These are phyloP conservation scores for Ceramica pisi DNA, from an alignment of 2,888 invertebrate genomes.

Conservation along the genomic window DNA sequence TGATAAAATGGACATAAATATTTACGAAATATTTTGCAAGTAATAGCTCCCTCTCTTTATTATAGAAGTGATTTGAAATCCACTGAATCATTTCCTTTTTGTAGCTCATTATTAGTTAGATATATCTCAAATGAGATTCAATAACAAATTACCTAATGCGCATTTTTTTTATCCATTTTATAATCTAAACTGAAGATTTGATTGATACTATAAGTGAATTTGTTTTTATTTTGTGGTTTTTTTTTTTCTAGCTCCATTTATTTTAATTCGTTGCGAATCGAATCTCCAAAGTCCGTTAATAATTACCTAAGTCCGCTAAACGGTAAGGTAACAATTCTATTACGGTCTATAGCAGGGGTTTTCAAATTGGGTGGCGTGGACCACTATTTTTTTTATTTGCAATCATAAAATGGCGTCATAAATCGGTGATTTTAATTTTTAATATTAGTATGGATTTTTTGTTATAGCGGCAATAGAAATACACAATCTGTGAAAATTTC, in stretches of 20 bases:
- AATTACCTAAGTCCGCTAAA: neutral
- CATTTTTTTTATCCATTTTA: slow-evolving; percentile 2
- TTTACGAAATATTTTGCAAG: neutral
- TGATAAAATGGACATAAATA: too few species aligned
- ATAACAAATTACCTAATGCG: neutral
- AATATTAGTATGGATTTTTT: too few species aligned
- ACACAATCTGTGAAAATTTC: too few species aligned
- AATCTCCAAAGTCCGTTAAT: neutral
- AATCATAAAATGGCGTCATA: too few species aligned
- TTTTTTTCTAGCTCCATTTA: neutral
- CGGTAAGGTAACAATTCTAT: neutral
- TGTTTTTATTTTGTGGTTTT: neutral
- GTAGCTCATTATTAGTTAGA: neutral
- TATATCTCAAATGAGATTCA: neutral
- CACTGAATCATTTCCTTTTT: neutral
- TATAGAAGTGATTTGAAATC: neutral
- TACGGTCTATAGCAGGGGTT: neutral
- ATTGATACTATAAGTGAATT: slow-evolving; percentile 1
- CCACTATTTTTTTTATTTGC: too few species aligned
- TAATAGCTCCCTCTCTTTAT: neutral
- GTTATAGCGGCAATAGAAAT: too few species aligned
- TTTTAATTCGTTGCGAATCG: neutral
- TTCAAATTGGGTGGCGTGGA: too few species aligned
- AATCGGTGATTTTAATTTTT: too few species aligned
- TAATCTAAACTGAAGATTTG: slow-evolving; percentile 6